Evolutionary conservation across 2,113 vertebrate species (phyloP).

Genomic region (Semnornis frantzii): DNA sequence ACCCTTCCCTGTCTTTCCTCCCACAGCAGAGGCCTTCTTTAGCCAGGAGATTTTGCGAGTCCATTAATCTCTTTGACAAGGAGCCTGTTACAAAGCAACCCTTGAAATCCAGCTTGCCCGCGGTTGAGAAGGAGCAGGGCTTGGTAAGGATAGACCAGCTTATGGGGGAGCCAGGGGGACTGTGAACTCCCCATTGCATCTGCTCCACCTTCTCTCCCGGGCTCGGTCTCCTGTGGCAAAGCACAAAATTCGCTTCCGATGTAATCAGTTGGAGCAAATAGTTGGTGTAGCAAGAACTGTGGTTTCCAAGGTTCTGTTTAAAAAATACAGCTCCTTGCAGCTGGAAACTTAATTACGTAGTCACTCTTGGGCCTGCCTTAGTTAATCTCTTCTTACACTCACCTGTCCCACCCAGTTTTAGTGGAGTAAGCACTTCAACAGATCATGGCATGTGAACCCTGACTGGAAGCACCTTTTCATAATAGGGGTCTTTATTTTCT

Average conservation of each 20-base stretch:
- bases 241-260: fast-evolving
- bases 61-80: not conserved
- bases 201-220: not conserved
- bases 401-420: constrained; percentile 45
- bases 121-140: not conserved
- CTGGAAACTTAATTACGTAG: not conserved
- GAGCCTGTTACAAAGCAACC: not conserved
- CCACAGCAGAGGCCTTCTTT: not conserved
- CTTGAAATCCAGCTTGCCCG: not conserved
- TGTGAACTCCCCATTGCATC: not conserved
- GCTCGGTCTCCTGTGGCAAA: not conserved
- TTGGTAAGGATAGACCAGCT: not conserved
- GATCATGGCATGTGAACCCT: not conserved
- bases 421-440: not conserved
- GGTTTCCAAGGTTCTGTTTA: constrained; percentile 19
- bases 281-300: not conserved
- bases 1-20: not conserved
- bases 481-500: not conserved
- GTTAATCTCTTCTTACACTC: not conserved
- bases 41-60: not conserved
- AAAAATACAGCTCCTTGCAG: constrained; percentile 20
- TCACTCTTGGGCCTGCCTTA: not conserved
- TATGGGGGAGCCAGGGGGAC: not conserved
- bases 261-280: not conserved
- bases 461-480: not conserved